phyloP scores from a whole-genome alignment of 2,113 vertebrate genomes.

The Halichoerus grypus region DNA sequence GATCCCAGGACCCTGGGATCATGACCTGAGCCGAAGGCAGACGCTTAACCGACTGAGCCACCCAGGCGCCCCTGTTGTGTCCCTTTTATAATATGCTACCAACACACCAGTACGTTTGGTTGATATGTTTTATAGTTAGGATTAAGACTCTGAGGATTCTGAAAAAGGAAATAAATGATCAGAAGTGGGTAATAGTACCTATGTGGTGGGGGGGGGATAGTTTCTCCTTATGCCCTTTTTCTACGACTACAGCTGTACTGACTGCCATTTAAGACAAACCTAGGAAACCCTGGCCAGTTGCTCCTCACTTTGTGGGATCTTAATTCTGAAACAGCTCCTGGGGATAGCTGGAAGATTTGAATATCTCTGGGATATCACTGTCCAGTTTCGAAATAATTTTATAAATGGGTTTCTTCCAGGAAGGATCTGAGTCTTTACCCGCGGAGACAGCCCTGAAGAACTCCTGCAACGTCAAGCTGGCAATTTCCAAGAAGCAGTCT shows the following conservation, averaged over 20 bases:
- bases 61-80: background rate
- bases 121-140: background rate
- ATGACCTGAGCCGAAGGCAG: no score
- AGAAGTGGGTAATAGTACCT: background rate
- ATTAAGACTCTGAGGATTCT: slow-evolving; percentile 27
- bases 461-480: slow-evolving; percentile 95
- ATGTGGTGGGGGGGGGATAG: no score
- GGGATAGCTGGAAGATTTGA: slow-evolving; percentile 93
- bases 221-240: background rate
- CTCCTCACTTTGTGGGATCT: slow-evolving; percentile 18
- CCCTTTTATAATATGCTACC: background rate
- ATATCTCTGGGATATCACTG: slow-evolving; percentile 94
- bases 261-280: slow-evolving; percentile 27
- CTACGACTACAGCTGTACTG: background rate
- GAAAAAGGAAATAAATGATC: slow-evolving; percentile 29
- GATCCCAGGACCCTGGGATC: no score
- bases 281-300: background rate
- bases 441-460: slow-evolving; percentile 94
- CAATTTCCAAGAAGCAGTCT: slow-evolving; percentile 94
- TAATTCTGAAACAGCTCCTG: slow-evolving; percentile 83
- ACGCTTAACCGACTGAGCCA: no score
- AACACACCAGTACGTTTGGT: background rate
- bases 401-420: slow-evolving; percentile 99
- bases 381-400: slow-evolving; percentile 99
- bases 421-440: slow-evolving; percentile 95